These are phyloP conservation scores for Ifrita kowaldi DNA, from an alignment of 2,113 vertebrate genomes.

Conservation along the genomic window DNA sequence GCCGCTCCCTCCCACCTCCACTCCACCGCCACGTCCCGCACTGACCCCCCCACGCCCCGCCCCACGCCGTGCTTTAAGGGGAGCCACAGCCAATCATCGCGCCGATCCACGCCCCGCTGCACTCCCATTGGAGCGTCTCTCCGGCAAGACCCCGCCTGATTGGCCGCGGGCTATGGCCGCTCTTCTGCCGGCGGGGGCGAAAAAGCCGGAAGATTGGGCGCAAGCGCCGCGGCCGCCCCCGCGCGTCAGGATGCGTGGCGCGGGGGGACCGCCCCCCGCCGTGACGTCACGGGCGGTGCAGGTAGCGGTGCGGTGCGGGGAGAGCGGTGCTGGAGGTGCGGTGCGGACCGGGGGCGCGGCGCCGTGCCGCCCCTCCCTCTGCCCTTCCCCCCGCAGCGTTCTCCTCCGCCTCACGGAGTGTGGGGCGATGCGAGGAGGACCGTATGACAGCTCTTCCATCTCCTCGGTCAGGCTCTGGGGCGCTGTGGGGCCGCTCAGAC, in stretches of 20 bases:
- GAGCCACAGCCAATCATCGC: not conserved
- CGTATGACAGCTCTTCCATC: not conserved
- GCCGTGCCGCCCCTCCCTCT: not conserved
- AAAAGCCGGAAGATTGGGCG: not conserved
- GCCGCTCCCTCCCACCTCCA: not conserved
- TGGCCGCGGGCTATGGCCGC: not conserved
- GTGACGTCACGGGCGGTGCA: not conserved
- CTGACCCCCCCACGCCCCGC: not conserved
- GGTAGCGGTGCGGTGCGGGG: not conserved
- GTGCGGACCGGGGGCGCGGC: not conserved
- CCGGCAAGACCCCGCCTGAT: not conserved
- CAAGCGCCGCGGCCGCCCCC: not conserved
- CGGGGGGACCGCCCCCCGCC: accelerated
- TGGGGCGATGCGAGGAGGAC: not conserved
- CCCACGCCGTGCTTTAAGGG: not conserved
- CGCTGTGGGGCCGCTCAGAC: not conserved
- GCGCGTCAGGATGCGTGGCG: not conserved
- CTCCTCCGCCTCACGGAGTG: not conserved
- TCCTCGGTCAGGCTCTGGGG: not conserved
- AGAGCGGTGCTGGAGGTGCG: not conserved
- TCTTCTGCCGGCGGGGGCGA: not conserved
- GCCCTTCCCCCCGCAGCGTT: not conserved
- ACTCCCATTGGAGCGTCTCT: not conserved
- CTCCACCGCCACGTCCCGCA: slow-evolving; percentile 24
- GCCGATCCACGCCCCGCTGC: not conserved